A percentile compares a stretch with the other conserved stretches of the same genome.
These are phyloP conservation scores for Antheraea assamensis DNA, from an alignment of 2,888 invertebrate species.

Conservation along the genomic window DNA sequence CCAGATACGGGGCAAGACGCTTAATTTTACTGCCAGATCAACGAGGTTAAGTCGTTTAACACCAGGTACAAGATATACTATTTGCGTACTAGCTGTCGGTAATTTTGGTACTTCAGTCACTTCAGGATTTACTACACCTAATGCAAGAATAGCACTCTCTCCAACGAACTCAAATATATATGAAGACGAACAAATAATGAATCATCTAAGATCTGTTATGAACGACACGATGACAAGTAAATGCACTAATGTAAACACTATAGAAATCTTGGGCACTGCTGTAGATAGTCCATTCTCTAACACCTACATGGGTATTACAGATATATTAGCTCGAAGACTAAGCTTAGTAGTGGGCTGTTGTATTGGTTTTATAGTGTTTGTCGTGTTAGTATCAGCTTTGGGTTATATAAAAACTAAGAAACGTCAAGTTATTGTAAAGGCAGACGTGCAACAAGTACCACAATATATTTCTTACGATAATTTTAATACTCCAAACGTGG, in stretches of 20 bases:
- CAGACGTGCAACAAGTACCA: conserved; percentile 86
- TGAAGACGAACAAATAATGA: conserved; percentile 83
- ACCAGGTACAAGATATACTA: conserved; percentile 91
- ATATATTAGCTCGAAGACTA: conserved; percentile 89
- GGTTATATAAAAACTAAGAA: conserved; percentile 94
- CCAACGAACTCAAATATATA: conserved; percentile 70
- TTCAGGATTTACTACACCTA: conserved; percentile 68
- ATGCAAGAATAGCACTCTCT: conserved; percentile 76
- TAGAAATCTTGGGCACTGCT: conserved; percentile 86
- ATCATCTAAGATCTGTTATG: conserved; percentile 64
- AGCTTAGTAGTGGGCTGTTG: conserved; percentile 94
- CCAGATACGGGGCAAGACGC: conserved; percentile 89
- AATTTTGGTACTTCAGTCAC: conserved; percentile 79
- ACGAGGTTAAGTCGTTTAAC: conserved; percentile 88
- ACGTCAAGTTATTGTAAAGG: conserved; percentile 88
- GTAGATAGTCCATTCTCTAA: conserved; percentile 82
- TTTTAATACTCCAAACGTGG: conserved; percentile 66
- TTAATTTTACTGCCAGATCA: conserved; percentile 88
- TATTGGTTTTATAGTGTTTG: conserved; percentile 92
- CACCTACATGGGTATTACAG: conserved; percentile 87
- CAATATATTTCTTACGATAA: conserved; percentile 90
- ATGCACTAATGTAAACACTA: conserved; percentile 89
- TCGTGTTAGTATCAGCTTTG: conserved; percentile 91
- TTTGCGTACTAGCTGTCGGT: conserved; percentile 94
- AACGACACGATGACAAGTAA: conserved; percentile 88